Conservation (phyloP, 1,140 invertebrate species). For the Lucilia sericata region DNA sequence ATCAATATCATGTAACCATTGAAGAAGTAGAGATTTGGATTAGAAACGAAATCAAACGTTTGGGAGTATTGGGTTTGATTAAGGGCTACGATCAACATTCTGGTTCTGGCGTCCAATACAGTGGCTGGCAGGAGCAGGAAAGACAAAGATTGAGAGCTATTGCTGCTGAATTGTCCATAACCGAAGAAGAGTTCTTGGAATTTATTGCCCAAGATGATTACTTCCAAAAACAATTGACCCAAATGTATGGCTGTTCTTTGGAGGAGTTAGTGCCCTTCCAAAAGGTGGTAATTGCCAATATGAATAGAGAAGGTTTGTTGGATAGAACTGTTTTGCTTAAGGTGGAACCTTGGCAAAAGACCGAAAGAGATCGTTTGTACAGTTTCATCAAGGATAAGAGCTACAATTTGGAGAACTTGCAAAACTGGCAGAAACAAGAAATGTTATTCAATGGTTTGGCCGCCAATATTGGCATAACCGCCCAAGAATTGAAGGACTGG, state of each 20-base stretch:
- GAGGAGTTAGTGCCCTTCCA: constrained; percentile 58
- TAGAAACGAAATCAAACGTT: constrained; percentile 52
- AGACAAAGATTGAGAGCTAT: constrained; percentile 55
- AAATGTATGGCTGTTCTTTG: constrained; percentile 53
- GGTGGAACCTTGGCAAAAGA: constrained; percentile 58
- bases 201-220: constrained; percentile 55
- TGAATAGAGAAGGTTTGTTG: constrained; percentile 53
- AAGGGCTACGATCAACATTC: constrained; percentile 34
- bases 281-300: constrained; percentile 51
- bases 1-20: constrained; percentile 53
- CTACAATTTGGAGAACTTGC: constrained; percentile 56
- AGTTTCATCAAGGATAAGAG: constrained; percentile 62
- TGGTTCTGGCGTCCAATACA: constrained; percentile 3
- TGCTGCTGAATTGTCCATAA: constrained; percentile 55
- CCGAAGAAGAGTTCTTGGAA: constrained; percentile 55
- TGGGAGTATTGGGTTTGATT: constrained; percentile 55
- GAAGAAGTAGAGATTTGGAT: constrained; percentile 58
- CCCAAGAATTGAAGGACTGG: constrained; percentile 59
- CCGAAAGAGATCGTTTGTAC: constrained; percentile 63
- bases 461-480: constrained; percentile 52
- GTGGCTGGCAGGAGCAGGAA: constrained; percentile 58
- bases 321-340: constrained; percentile 54
- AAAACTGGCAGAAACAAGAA: constrained; percentile 60
- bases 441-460: constrained; percentile 53
- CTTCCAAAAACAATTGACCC: constrained; percentile 56